Percentiles rank a stretch among this genome's conserved stretches.
These are phyloP conservation scores for Dromococcyx pavoninus DNA, from an alignment of 2,797 vertebrate genomes.

Conservation along the genomic window DNA sequence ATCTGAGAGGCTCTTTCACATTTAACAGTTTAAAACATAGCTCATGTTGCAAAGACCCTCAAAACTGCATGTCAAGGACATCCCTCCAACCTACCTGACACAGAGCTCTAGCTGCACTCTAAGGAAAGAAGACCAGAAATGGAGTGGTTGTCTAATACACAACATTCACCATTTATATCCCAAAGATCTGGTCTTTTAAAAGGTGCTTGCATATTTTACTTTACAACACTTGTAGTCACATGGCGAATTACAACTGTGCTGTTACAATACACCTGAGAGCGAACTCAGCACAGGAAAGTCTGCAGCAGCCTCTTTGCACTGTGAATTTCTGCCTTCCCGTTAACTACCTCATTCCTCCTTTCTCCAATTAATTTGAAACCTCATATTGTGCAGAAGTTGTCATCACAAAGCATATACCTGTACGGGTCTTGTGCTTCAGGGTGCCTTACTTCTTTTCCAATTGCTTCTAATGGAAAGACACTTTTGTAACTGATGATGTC, in stretches of 20 bases:
- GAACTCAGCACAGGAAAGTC: neutral
- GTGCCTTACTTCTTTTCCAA: neutral
- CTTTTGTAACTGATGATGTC: neutral
- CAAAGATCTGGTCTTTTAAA: neutral
- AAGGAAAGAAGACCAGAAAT: neutral
- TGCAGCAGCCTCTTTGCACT: neutral
- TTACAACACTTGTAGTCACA: neutral
- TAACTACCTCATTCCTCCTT: neutral
- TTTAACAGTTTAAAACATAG: neutral
- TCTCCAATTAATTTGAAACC: neutral
- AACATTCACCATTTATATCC: neutral
- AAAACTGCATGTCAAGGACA: fast-evolving
- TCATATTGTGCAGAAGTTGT: neutral
- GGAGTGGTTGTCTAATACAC: neutral
- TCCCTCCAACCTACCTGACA: neutral
- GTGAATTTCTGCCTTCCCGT: neutral
- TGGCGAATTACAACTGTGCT: neutral
- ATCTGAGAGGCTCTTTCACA: neutral
- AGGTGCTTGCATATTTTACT: neutral
- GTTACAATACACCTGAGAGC: neutral
- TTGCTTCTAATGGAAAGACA: neutral
- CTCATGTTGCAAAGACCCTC: neutral
- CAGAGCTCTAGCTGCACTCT: neutral
- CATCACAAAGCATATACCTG: neutral
- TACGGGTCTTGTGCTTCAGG: neutral